Base-by-base conservation (phyloP, 2,888 invertebrate species). In the Orthosia incerta region DNA sequence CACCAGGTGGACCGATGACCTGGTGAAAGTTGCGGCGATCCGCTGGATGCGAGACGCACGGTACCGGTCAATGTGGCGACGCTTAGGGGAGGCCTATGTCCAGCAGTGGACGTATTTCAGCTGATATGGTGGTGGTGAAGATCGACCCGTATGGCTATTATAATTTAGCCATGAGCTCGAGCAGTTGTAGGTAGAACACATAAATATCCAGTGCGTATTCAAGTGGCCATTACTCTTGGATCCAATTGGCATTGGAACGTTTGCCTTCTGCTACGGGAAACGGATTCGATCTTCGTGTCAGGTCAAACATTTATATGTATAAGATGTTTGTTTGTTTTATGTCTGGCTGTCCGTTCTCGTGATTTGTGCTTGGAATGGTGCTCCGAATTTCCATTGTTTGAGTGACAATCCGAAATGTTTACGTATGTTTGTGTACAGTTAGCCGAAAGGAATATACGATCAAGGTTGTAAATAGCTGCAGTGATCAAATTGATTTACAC, bases 291-390 rank as follows among this genome's bases (percentile, higher is more conserved):
- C 46, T 59, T 53, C 55, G 60, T 45, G 31, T 83, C 61, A 57
- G 57, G 46, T 68, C 69, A 80, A 59, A 80, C 66, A 70, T 83
- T 66, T 60, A 48, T 60, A 48, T 26, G 20, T 66, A 23, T 64
- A 53, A 71, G 18, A 45, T n/a, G n/a, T 60, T n/a, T 60, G 64
- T 61, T 68, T 62, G 61, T 65, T 80, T 81, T 31, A 59, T 50
- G 50, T 64, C 48, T 39, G 48, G 55, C 51, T 60, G 45, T 68
- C 48, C 5, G 50, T 55, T 13, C 18, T n/a, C 23, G 55, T 73
- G 69, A 67, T 83, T 79, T 73, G 45, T 66, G 48, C 16, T 18
- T 3, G 20, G 15, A 56, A 63, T 26, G 31, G 50, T 31, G 15
- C 20, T 76, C 3, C 1, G 12, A 3, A 63, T 64, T 31, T 26